Evolutionary conservation across 2,888 invertebrate species (phyloP), one percentile per base, ranked within the genome.

Genomic region (Leptinotarsa haldemani): DNA sequence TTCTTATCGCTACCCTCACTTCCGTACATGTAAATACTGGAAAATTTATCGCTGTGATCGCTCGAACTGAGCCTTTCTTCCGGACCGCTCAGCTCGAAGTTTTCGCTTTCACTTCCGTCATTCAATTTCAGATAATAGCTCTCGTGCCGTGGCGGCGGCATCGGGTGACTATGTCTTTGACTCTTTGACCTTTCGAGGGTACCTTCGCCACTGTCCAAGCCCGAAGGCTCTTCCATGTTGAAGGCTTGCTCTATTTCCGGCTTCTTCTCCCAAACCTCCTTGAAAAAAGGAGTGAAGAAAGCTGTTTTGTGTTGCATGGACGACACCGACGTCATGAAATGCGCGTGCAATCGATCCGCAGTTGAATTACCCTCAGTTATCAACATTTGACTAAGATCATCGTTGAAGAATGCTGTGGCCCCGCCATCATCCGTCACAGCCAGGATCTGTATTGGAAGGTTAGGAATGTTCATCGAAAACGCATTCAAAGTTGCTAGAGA

Each of bases 241-340:
- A 95, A 95, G 20, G 97, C 94, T 84, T 95, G 95, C 86, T 98
- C 97, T 70, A 97, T 97, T 89, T 97, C 97, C 46, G 95, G 96
- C 83, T 97, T 97, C 82, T 96, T 95, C 86, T 97, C 97, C 97
- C 97, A 97, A 25, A 96, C 97, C 87, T 97, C 97, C 86, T 97
- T 96, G 89, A 98, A 95, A 90, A 98, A 98, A 65, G 97, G 97
- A 65, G 95, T 96, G 88, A 96, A 98, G 88, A 97, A 96, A 47
- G 97, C 96, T 84, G 96, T 94, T 90, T 97, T 96, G 81, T 94
- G 94, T 87, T 94, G 94, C 82, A 94, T 94, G 78, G 94, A 94
- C 16, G 94, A 92, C 1, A 95, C 94, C 74, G 95, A 95, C 0
- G 97, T 97, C 90, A 97, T 95, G 87, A 97, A 98, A 88, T 96